phyloP scores from a whole-genome alignment of 2,888 invertebrate genomes.

The Amaurobius ferox region DNA sequence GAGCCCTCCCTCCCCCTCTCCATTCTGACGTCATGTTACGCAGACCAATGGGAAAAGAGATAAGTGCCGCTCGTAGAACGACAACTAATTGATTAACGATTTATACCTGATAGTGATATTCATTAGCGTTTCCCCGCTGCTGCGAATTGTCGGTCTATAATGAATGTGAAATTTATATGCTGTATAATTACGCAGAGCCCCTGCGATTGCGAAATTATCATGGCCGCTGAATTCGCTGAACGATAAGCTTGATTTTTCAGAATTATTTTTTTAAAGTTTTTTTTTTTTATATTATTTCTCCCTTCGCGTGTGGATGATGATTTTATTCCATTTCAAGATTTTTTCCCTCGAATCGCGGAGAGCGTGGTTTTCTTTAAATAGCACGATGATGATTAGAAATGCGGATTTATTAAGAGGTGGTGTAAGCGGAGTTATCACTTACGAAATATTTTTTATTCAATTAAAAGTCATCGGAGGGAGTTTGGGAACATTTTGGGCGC shows the following conservation, averaged over 20 bases:
- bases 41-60: conserved; percentile 68
- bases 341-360: conserved; percentile 7
- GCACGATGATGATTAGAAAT: conserved; percentile 28
- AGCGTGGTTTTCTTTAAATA: conserved; percentile 51
- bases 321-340: conserved; percentile 47
- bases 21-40: conserved; percentile 60
- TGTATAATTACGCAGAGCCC: conserved; percentile 55
- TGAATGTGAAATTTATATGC: conserved; percentile 72
- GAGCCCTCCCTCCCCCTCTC: conserved; percentile 9
- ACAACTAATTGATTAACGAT: conserved; percentile 72
- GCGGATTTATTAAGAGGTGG: conserved; percentile 32
- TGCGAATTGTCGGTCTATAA: conserved; percentile 62
- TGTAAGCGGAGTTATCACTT: not conserved
- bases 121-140: conserved; percentile 69
- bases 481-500: not conserved
- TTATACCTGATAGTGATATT: conserved; percentile 71
- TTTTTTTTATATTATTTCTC: conserved; percentile 23
- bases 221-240: not conserved
- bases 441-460: not conserved
- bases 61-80: conserved; percentile 66
- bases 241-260: conserved; percentile 53
- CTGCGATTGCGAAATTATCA: conserved; percentile 60
- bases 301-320: conserved; percentile 20
- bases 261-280: not conserved
- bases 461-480: not conserved